Conservation (phyloP, 2,113 vertebrate genomes). For the Syngnathus floridae region DNA sequence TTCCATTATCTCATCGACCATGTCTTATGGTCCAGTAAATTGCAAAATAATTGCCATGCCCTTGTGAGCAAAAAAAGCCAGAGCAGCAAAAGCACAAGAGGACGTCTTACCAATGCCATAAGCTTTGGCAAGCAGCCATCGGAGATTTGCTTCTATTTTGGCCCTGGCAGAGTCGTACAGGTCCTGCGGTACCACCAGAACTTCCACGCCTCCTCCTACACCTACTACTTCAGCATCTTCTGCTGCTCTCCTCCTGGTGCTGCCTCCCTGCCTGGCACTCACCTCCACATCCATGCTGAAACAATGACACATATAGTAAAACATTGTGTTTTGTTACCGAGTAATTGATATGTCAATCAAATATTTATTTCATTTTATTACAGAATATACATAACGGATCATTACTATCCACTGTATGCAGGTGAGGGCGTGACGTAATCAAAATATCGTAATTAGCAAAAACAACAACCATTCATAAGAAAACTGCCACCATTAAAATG, state of each 20-base stretch:
- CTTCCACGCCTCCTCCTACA: slow-evolving; percentile 32
- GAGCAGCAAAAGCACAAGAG: slow-evolving; percentile 3
- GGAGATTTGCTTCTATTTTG: slow-evolving; percentile 96
- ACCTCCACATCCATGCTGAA: slow-evolving; percentile 58
- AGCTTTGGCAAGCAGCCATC: slow-evolving; percentile 95
- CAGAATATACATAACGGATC: too few relatives aligned
- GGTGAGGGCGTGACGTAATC: slow-evolving; percentile 5
- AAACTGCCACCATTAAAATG: background rate
- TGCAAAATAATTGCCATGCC: background rate
- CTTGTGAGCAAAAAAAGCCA: background rate
- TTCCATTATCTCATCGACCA: background rate
- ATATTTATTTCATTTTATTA: background rate
- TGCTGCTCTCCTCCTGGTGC: slow-evolving; percentile 52
- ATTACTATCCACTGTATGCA: background rate
- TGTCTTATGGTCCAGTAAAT: background rate
- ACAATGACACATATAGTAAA: slow-evolving; percentile 8
- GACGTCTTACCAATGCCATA: slow-evolving; percentile 82
- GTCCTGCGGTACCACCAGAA: slow-evolving; percentile 48
- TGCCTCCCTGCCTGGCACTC: slow-evolving; percentile 52
- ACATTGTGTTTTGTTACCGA: background rate
- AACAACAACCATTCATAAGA: too few relatives aligned
- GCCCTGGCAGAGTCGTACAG: slow-evolving; percentile 72
- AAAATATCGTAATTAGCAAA: background rate
- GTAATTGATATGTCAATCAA: background rate
- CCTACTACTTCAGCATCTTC: slow-evolving; percentile 14